Conservation (phyloP, 2,888 invertebrate species). For the Rhingia campestris region DNA sequence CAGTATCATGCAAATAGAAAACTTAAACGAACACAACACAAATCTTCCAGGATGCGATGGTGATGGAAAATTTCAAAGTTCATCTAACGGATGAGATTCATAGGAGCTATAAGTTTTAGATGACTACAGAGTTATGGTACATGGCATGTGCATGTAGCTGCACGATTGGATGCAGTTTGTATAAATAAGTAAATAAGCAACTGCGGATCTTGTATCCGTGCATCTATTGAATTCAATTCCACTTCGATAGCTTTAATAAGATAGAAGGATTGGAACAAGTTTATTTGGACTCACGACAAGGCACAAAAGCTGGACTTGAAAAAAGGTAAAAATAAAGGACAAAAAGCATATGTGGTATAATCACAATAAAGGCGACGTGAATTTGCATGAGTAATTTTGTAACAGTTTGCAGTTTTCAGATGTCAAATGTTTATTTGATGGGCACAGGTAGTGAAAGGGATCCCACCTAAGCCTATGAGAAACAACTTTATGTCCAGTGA, state of each 20-base stretch:
- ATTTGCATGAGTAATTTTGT: no score
- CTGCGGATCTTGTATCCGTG: slow-evolving; percentile 15
- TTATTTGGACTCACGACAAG: no score
- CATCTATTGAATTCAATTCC: not conserved
- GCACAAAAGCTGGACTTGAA: no score
- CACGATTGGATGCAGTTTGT: slow-evolving; percentile 62
- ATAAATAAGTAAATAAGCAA: slow-evolving; percentile 23
- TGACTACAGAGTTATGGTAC: slow-evolving; percentile 2
- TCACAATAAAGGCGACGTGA: no score
- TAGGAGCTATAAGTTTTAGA: not conserved
- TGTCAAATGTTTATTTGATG: no score
- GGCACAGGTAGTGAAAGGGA: no score
- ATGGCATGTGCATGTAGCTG: slow-evolving; percentile 38
- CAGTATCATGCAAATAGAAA: slow-evolving; percentile 18
- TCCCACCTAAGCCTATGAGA: no score
- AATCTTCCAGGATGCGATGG: not conserved
- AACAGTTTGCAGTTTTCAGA: no score
- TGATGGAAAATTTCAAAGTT: slow-evolving; percentile 56
- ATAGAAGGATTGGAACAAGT: no score
- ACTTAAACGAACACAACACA: slow-evolving; percentile 18
- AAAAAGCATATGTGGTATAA: no score
- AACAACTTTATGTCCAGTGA: no score
- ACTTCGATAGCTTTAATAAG: not conserved
- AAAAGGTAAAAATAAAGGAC: no score
- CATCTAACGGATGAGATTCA: slow-evolving; percentile 29